Conservation (phyloP, 1,140 invertebrate genomes). For the Platyura marginata region DNA sequence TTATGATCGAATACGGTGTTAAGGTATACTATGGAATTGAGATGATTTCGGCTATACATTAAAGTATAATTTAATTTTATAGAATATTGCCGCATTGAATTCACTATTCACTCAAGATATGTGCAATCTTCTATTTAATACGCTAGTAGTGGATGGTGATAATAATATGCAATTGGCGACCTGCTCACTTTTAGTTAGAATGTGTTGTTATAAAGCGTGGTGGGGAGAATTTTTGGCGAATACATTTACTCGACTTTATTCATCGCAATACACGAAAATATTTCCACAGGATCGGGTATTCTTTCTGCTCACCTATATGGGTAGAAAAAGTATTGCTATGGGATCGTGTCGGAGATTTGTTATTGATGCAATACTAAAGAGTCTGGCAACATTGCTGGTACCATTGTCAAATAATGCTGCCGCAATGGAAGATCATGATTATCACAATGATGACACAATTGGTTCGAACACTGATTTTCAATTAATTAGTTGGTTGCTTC, state of each 20-base stretch:
- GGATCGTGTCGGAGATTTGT: conserved; percentile 38
- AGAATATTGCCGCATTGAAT: conserved; percentile 30
- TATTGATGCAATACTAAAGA: conserved; percentile 39
- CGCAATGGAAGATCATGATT: conserved; percentile 19
- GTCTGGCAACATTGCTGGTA: conserved; percentile 31
- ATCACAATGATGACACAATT: conserved; percentile 10
- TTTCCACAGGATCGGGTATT: conserved; percentile 79
- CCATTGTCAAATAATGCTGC: conserved; percentile 30
- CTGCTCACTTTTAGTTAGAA: conserved; percentile 45
- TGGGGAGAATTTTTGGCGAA: conserved; percentile 78
- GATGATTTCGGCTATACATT: conserved; percentile 1
- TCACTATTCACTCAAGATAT: conserved; percentile 34
- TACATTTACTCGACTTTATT: conserved; percentile 58
- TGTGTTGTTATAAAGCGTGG: conserved; percentile 57
- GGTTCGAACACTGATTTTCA: conserved; percentile 35
- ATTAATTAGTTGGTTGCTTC: conserved; percentile 57
- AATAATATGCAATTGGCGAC: conserved; percentile 34
- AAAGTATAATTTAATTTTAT: conserved; percentile 4
- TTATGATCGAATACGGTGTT: conserved; percentile 40
- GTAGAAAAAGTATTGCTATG: conserved; percentile 53
- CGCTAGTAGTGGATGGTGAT: conserved; percentile 20
- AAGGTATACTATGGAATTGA: conserved; percentile 8
- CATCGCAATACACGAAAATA: conserved; percentile 52
- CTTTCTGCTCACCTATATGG: conserved; percentile 68
- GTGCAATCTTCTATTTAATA: conserved; percentile 49